Conservation (phyloP, 2,797 vertebrate species). For the Avahi laniger region DNA sequence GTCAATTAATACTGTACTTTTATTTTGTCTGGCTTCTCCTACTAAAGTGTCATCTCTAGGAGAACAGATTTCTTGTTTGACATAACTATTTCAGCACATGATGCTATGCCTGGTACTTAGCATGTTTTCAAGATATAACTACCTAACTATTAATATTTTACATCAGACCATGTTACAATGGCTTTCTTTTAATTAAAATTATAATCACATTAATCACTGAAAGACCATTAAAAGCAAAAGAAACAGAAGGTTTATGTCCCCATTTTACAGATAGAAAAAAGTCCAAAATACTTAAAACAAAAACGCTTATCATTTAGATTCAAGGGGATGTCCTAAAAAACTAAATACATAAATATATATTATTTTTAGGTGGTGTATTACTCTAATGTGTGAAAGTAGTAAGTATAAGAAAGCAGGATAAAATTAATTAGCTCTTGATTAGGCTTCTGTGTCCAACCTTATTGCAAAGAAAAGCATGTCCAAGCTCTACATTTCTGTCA, state of each 20-base stretch:
- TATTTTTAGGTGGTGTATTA: background rate
- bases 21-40: background rate
- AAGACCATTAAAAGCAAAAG: conserved; percentile 23
- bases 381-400: background rate
- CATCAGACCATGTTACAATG: background rate
- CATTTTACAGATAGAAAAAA: background rate
- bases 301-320: background rate
- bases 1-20: background rate
- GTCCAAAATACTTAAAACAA: background rate
- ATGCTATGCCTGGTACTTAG: background rate
- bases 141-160: background rate
- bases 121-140: background rate
- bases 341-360: background rate
- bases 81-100: background rate
- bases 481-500: conserved; percentile 37
- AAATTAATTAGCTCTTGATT: conserved; percentile 43
- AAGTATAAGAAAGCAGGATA: background rate
- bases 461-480: background rate
- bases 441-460: conserved; percentile 22
- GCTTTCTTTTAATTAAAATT: conserved; percentile 31
- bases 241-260: background rate
- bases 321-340: background rate
- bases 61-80: background rate
- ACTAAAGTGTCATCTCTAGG: background rate
- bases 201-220: background rate